Percentiles rank a stretch among this genome's conserved stretches.
phyloP scores from a whole-genome alignment of 2,888 invertebrate species.

The Nymphalis c-album region DNA sequence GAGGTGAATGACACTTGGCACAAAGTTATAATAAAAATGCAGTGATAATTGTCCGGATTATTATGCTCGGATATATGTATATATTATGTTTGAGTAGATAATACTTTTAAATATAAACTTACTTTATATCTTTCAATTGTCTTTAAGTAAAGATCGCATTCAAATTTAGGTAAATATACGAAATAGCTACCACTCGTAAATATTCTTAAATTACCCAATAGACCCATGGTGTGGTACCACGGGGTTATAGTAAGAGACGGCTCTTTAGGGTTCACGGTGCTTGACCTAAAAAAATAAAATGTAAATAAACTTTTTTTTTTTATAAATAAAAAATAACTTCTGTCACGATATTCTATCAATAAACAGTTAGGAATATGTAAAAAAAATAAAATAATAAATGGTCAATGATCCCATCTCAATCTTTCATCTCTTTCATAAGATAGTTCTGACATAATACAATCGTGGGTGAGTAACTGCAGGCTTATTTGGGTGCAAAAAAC shows the following conservation, averaged over 20 bases:
- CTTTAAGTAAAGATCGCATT: slow-evolving; percentile 39
- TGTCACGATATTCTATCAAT: too few species aligned
- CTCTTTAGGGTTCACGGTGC: slow-evolving; percentile 23
- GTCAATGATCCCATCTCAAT: too few species aligned
- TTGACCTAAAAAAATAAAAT: slow-evolving; percentile 34
- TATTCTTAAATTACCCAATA: slow-evolving; percentile 34
- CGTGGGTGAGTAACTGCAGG: too few species aligned
- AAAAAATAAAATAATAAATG: too few species aligned
- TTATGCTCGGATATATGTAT: not conserved
- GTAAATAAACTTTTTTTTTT: too few species aligned
- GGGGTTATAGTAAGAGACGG: slow-evolving; percentile 38
- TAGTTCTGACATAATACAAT: too few species aligned
- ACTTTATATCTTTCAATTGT: slow-evolving; percentile 43
- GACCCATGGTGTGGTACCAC: slow-evolving; percentile 45
- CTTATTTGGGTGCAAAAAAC: too few species aligned
- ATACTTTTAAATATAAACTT: slow-evolving; percentile 17
- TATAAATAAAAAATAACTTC: too few species aligned
- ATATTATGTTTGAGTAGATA: not conserved
- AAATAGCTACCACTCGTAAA: slow-evolving; percentile 30
- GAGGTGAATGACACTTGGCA: too few species aligned
- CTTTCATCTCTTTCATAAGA: too few species aligned
- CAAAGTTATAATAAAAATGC: too few species aligned
- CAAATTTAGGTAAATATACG: slow-evolving; percentile 42
- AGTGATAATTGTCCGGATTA: not conserved
- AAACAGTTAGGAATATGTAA: too few species aligned